A percentile compares a stretch with the other conserved stretches of the same genome.
phyloP scores from a whole-genome alignment of 2,888 invertebrate genomes.

The Danaus chrysippus region DNA sequence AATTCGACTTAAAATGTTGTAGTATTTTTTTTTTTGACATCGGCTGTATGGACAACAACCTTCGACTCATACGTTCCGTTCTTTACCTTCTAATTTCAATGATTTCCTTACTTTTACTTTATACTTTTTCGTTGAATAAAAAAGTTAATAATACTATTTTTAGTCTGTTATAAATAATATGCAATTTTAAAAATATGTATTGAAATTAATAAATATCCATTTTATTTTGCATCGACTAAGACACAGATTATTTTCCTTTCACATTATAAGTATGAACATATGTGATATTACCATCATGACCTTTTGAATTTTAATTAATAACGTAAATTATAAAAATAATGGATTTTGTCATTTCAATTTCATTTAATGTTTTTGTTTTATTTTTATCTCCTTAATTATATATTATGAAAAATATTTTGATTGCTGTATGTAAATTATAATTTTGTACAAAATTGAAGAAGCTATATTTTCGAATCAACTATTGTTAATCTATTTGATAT shows the following conservation, averaged over 20 bases:
- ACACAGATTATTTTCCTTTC: slow-evolving; percentile 1
- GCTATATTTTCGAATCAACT: too few species aligned
- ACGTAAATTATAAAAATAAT: not conserved
- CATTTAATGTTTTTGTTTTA: too few species aligned
- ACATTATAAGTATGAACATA: not conserved
- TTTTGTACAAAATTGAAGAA: too few species aligned
- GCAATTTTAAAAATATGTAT: too few species aligned
- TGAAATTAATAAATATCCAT: too few species aligned
- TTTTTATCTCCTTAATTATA: too few species aligned
- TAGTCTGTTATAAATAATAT: too few species aligned
- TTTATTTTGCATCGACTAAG: not conserved
- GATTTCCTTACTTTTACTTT: slow-evolving; percentile 4
- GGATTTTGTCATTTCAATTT: too few species aligned
- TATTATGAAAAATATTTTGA: too few species aligned
- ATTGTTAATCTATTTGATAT: too few species aligned
- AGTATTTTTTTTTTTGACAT: not conserved
- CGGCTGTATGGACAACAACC: slow-evolving; percentile 17
- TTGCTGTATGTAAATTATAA: too few species aligned
- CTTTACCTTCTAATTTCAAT: slow-evolving; percentile 28
- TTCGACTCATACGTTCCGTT: slow-evolving; percentile 26
- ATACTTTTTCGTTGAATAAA: not conserved
- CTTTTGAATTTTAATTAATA: not conserved
- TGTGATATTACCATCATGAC: not conserved
- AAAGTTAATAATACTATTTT: too few species aligned
- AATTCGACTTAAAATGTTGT: not conserved